A percentile compares a stretch with the other conserved stretches of the same genome.
These are phyloP conservation scores for Miichthys miiuy DNA, from an alignment of 2,797 vertebrate genomes.

Conservation along the genomic window DNA sequence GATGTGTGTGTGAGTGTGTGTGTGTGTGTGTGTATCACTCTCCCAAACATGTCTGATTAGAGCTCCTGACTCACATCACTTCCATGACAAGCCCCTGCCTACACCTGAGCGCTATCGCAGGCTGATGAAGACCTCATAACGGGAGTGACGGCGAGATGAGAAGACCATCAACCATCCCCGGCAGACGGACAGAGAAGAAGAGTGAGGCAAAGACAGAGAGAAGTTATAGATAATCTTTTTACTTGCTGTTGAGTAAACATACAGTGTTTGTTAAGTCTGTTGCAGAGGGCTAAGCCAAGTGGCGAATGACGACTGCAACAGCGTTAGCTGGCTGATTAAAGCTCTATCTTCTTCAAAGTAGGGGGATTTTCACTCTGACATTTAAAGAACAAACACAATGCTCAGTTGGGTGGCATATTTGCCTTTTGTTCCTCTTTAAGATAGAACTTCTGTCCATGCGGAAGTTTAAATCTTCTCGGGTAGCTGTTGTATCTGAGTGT, in stretches of 20 bases:
- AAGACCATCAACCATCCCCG: constrained; percentile 33
- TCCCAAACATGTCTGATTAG: constrained; percentile 43
- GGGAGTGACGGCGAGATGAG: constrained; percentile 53
- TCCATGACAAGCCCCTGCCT: constrained; percentile 19
- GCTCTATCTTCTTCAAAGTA: constrained; percentile 80
- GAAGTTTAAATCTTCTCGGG: constrained; percentile 80
- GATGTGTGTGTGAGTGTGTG: background rate
- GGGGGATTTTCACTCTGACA: constrained; percentile 86
- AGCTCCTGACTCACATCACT: background rate
- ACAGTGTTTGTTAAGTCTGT: constrained; percentile 75
- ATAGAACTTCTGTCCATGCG: constrained; percentile 84
- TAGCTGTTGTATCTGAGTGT: constrained; percentile 65
- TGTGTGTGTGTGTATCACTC: background rate
- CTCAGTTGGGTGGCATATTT: constrained; percentile 85
- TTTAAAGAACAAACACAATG: constrained; percentile 86
- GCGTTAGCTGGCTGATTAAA: constrained; percentile 78
- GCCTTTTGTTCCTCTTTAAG: constrained; percentile 81
- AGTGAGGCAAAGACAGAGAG: constrained; percentile 37
- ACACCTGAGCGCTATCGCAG: constrained; percentile 48
- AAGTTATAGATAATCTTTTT: constrained; percentile 74
- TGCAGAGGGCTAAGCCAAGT: constrained; percentile 66
- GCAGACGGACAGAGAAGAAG: constrained; percentile 45
- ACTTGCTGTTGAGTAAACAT: constrained; percentile 72
- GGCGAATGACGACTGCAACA: constrained; percentile 60
- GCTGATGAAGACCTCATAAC: constrained; percentile 56